phyloP scores from a whole-genome alignment of 2,888 invertebrate genomes.

The Euclidia mi region DNA sequence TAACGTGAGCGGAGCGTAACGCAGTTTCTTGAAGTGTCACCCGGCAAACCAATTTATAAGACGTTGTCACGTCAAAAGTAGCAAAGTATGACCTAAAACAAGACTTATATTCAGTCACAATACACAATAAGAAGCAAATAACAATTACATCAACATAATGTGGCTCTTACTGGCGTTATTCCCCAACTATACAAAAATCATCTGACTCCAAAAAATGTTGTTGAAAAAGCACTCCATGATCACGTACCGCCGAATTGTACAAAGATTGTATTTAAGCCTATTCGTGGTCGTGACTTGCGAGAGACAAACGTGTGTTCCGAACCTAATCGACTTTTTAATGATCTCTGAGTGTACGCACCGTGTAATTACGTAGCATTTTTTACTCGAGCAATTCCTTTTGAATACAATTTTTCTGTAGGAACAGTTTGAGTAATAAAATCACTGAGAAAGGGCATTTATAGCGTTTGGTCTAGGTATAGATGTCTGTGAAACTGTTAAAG shows the following conservation, averaged over 20 bases:
- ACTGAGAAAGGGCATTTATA: no score
- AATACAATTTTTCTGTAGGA: neutral
- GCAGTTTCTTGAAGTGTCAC: no score
- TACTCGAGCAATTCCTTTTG: neutral
- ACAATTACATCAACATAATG: neutral
- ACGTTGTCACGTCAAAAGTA: no score
- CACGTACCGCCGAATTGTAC: constrained; percentile 45
- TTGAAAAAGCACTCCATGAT: constrained; percentile 14
- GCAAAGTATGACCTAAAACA: no score
- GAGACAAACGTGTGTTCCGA: constrained; percentile 37
- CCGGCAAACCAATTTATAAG: no score
- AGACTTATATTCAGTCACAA: no score
- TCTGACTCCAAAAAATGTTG: constrained; percentile 10
- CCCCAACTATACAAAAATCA: constrained; percentile 10
- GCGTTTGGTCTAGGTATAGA: no score
- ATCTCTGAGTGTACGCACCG: constrained; percentile 32
- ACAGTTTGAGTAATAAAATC: no score
- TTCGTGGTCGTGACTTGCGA: constrained; percentile 49
- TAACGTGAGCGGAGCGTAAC: no score
- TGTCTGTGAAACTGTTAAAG: no score
- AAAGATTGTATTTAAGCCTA: constrained; percentile 37
- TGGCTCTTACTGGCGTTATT: neutral
- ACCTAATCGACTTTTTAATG: constrained; percentile 55
- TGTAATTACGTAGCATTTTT: constrained; percentile 43
- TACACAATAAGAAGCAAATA: neutral